These are phyloP conservation scores for Spondyliosoma cantharus DNA, from an alignment of 2,797 vertebrate genomes.

Conservation along the genomic window DNA sequence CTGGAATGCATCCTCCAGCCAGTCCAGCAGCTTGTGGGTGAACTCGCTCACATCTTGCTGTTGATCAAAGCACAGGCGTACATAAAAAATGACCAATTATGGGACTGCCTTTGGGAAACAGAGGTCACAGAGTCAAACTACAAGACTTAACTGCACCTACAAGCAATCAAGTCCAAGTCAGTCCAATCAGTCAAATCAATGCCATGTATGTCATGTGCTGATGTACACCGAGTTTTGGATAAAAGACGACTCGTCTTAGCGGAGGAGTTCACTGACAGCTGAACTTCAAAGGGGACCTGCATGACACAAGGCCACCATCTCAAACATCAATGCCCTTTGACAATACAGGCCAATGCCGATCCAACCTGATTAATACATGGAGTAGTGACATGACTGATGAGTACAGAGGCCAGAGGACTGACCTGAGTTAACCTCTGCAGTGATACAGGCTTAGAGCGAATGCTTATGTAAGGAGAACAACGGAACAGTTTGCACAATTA, in stretches of 20 bases:
- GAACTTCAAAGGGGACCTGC: constrained; percentile 54
- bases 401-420: constrained; percentile 31
- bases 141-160: constrained; percentile 22
- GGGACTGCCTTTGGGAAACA: not conserved
- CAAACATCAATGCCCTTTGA: constrained; percentile 50
- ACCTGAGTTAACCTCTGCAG: constrained; percentile 52
- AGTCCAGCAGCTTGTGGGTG: constrained; percentile 98
- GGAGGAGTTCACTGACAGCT: constrained; percentile 25
- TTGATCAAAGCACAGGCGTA: constrained; percentile 58
- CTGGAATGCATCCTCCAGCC: constrained; percentile 99
- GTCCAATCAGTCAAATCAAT: constrained; percentile 42
- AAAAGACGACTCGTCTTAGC: constrained; percentile 6
- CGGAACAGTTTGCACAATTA: not conserved
- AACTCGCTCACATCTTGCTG: constrained; percentile 99
- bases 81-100: constrained; percentile 20
- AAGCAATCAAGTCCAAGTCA: constrained; percentile 30
- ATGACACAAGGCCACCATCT: constrained; percentile 29
- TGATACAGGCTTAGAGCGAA: constrained; percentile 34
- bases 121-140: constrained; percentile 35
- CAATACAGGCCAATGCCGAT: constrained; percentile 70
- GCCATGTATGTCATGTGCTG: constrained; percentile 35
- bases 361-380: constrained; percentile 47
- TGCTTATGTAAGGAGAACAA: constrained; percentile 36
- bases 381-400: constrained; percentile 67
- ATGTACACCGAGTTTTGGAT: constrained; percentile 17